Conservation (phyloP, 1,140 invertebrate species). For the Achatina immaculata region DNA sequence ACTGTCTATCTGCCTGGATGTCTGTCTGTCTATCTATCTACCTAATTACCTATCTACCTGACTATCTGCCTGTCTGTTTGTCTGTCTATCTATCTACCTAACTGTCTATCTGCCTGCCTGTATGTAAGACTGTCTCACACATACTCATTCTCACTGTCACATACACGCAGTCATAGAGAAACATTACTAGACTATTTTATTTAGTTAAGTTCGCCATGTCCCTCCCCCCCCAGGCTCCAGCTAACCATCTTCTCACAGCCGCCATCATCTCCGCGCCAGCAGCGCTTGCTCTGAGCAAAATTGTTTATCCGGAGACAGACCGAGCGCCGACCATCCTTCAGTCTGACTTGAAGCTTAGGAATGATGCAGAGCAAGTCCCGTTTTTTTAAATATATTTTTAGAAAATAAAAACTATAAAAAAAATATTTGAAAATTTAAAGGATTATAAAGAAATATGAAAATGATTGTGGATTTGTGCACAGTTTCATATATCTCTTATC, state of each 20-base stretch:
- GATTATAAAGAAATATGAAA: no score
- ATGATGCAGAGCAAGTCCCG: neutral
- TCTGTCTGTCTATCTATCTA: neutral
- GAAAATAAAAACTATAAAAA: no score
- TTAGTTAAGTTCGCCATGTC: no score
- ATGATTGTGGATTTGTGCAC: no score
- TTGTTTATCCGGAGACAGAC: conserved; percentile 85
- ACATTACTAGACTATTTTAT: no score
- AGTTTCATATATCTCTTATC: no score
- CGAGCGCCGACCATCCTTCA: neutral
- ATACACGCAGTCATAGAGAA: no score
- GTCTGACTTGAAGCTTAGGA: neutral
- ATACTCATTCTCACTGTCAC: no score
- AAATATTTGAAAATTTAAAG: no score
- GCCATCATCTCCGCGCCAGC: conserved; percentile 95
- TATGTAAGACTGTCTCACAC: neutral
- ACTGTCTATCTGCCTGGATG: neutral
- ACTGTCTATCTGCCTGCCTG: neutral
- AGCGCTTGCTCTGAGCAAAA: conserved; percentile 86
- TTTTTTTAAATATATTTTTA: no score
- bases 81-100: neutral
- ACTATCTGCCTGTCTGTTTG: neutral
- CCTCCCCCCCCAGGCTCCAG: conserved; percentile 60
- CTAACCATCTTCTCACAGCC: conserved; percentile 80
- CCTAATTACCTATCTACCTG: neutral